These are phyloP conservation scores for Picus viridis DNA, from an alignment of 2,797 vertebrate genomes.

Conservation along the genomic window DNA sequence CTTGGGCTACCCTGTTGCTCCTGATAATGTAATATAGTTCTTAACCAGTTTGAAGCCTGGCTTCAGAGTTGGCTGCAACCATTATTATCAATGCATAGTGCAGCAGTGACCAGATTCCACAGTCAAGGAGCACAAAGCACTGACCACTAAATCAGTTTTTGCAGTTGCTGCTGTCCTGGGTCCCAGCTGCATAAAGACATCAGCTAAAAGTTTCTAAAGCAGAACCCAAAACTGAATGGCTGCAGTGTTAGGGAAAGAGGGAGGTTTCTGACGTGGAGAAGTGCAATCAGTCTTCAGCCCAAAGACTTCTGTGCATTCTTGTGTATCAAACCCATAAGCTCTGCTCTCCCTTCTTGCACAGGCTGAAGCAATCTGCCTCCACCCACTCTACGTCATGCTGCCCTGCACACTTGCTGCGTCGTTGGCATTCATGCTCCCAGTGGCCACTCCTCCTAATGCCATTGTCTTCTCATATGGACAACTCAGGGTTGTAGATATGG, in stretches of 20 bases:
- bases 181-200: not conserved
- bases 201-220: not conserved
- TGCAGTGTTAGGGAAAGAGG: not conserved
- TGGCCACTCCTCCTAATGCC: conserved; percentile 93
- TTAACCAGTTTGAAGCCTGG: not conserved
- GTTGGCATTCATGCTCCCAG: conserved; percentile 95
- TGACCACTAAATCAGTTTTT: conserved; percentile 9
- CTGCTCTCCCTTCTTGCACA: conserved; percentile 50
- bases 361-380: conserved; percentile 85
- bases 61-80: not conserved
- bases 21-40: not conserved
- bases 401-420: conserved; percentile 90
- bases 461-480: conserved; percentile 93
- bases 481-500: conserved; percentile 91
- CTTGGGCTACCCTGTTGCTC: not conserved
- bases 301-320: not conserved
- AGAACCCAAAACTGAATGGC: not conserved
- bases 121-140: not conserved
- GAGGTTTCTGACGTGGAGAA: not conserved
- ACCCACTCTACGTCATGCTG: conserved; percentile 92
- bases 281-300: not conserved
- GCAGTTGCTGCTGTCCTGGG: not conserved
- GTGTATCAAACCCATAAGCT: not conserved
- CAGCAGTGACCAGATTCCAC: not conserved
- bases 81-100: not conserved